Conservation (phyloP, 2,797 vertebrate species). For the Falco peregrinus region DNA sequence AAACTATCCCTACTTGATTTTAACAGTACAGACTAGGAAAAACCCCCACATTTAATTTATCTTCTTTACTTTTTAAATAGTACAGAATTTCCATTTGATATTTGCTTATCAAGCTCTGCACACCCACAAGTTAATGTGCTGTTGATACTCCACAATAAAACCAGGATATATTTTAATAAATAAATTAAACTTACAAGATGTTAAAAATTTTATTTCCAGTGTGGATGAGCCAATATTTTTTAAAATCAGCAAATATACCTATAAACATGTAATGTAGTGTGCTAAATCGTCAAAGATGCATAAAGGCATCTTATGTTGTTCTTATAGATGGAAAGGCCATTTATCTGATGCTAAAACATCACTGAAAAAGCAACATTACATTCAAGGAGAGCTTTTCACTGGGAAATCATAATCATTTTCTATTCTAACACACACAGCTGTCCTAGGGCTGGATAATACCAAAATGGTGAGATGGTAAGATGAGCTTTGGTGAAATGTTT, state of each 20-base stretch:
- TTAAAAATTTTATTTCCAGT: not conserved
- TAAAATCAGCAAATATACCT: not conserved
- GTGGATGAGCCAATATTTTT: not conserved
- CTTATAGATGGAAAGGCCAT: constrained; percentile 2
- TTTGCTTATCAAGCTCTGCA: not conserved
- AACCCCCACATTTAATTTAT: not conserved
- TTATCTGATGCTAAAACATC: constrained; percentile 42
- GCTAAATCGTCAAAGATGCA: constrained; percentile 9
- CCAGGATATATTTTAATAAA: not conserved
- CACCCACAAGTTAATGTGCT: not conserved
- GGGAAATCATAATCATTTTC: constrained; percentile 42
- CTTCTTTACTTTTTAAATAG: not conserved
- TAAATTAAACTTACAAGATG: not conserved
- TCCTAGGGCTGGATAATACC: constrained; percentile 9
- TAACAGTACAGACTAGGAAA: not conserved
- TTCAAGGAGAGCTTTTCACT: constrained; percentile 31
- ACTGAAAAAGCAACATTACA: constrained; percentile 24
- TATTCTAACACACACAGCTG: constrained; percentile 31
- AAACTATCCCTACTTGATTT: not conserved
- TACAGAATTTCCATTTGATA: not conserved
- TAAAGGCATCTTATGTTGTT: not conserved
- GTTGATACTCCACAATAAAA: not conserved
- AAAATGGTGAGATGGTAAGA: constrained; percentile 20
- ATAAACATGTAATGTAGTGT: not conserved
- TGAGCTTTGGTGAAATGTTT: constrained; percentile 16